These are phyloP conservation scores for Pyralis farinalis DNA, from an alignment of 2,888 invertebrate species.

Conservation along the genomic window DNA sequence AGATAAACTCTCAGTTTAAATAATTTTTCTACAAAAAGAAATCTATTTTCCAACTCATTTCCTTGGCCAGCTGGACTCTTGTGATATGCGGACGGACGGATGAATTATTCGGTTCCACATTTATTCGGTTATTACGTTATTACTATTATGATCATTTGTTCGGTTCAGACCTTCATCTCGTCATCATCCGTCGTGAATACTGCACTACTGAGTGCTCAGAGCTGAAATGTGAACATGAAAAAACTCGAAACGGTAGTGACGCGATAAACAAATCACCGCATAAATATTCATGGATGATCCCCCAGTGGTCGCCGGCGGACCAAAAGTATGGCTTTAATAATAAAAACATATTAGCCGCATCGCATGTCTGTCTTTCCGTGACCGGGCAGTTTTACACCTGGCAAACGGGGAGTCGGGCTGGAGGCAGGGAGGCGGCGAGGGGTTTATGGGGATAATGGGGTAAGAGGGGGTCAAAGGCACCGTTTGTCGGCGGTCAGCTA, in stretches of 20 bases:
- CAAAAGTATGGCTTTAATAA: conserved; percentile 67
- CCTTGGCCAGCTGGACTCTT: too few species aligned
- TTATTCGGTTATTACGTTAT: too few species aligned
- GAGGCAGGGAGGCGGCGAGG: conserved; percentile 39
- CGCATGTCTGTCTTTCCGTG: conserved; percentile 78
- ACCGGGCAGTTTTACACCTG: conserved; percentile 80
- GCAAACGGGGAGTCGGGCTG: conserved; percentile 46
- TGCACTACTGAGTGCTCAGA: too few species aligned
- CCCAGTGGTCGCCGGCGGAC: conserved; percentile 30
- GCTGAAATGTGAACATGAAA: too few species aligned
- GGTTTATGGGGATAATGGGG: conserved; percentile 53
- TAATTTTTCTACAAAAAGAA: too few species aligned
- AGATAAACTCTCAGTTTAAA: too few species aligned
- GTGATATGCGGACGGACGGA: too few species aligned
- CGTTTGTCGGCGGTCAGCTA: conserved; percentile 76
- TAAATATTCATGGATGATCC: conserved; percentile 73
- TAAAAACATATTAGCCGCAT: conserved; percentile 79
- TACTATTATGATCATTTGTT: too few species aligned
- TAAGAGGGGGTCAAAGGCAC: conserved; percentile 54
- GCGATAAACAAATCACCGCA: conserved; percentile 69
- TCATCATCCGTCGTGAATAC: too few species aligned
- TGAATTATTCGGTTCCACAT: too few species aligned
- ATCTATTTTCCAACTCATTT: too few species aligned
- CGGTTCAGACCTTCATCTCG: too few species aligned
- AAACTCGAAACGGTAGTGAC: conserved; percentile 13